phyloP scores from a whole-genome alignment of 2,797 vertebrate species.

The Adelosebastes latens region DNA sequence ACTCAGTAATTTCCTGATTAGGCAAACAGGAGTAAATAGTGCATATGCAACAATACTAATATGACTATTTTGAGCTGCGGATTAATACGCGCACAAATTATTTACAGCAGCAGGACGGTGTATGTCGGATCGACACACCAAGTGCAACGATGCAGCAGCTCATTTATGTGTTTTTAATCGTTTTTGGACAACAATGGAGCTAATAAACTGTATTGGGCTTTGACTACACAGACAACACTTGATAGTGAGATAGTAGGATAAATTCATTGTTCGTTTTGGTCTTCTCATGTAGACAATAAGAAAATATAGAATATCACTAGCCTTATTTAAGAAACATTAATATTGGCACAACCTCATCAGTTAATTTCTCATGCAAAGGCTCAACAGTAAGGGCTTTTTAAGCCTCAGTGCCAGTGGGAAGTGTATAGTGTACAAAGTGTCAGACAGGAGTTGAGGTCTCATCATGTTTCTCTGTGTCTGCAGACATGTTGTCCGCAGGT shows the following conservation, averaged over 20 bases:
- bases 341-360: neutral
- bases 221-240: neutral
- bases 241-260: neutral
- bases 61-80: neutral
- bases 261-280: neutral
- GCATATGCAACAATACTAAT: neutral
- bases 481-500: conserved; percentile 53
- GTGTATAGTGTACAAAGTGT: neutral
- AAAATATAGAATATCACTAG: neutral
- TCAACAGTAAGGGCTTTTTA: neutral
- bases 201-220: neutral
- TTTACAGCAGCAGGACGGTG: neutral
- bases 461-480: conserved; percentile 39
- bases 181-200: neutral
- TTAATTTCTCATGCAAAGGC: neutral
- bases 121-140: neutral
- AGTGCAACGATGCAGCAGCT: neutral
- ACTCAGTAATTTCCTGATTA: neutral
- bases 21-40: neutral
- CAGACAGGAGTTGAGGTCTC: neutral
- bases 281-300: neutral
- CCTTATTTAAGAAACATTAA: neutral
- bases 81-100: neutral
- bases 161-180: neutral
- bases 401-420: neutral